Evolutionary conservation across 1,140 invertebrate genomes (phyloP).

Genomic region (Zaprionus tsacasi): DNA sequence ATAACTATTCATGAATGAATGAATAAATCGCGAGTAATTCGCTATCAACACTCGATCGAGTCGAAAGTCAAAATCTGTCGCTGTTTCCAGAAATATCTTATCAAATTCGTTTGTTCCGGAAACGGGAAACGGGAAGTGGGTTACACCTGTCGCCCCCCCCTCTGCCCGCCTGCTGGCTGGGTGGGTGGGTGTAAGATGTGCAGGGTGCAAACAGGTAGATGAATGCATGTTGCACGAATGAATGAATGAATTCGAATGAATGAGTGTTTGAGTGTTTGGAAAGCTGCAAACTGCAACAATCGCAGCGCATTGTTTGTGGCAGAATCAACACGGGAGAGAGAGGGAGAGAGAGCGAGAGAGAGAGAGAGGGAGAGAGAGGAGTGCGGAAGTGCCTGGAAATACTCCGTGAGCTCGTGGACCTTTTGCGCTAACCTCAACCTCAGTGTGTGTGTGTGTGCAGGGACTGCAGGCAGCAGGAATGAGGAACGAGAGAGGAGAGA

Average conservation of each 20-base stretch:
- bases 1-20: not conserved
- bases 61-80: not conserved
- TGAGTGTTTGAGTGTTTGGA: conserved; percentile 53
- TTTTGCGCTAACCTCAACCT: conserved; percentile 17
- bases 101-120: conserved; percentile 22
- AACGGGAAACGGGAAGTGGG: not conserved
- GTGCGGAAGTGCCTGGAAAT: conserved; percentile 69
- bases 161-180: too few relatives aligned
- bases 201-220: conserved; percentile 49
- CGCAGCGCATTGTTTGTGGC: conserved; percentile 56
- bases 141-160: conserved; percentile 10
- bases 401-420: conserved; percentile 42
- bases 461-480: not conserved
- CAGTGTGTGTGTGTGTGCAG: conserved; percentile 37
- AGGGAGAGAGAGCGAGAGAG: too few relatives aligned
- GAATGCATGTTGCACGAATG: not conserved
- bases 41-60: not conserved
- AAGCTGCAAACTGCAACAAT: conserved; percentile 72
- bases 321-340: conserved; percentile 18
- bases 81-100: conserved; percentile 31
- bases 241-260: conserved; percentile 4
- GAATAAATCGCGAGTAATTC: not conserved
- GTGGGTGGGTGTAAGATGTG: not conserved
- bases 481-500: not conserved
- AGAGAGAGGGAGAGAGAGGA: too few relatives aligned